Conservation (phyloP, 2,797 vertebrate species). For the Rousettus madagascariensis region DNA sequence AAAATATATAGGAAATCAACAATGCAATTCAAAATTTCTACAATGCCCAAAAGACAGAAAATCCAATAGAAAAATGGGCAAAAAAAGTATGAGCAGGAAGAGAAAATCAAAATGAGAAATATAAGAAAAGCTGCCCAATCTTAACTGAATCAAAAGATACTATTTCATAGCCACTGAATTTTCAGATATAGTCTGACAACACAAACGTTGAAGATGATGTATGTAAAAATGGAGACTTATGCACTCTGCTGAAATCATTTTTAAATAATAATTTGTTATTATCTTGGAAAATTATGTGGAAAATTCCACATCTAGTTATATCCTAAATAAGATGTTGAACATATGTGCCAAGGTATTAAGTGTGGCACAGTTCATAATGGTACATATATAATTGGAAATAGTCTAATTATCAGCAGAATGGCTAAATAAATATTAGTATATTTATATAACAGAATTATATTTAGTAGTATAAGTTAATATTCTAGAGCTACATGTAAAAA, state of each 20-base stretch:
- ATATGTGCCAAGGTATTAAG: not conserved
- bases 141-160: not conserved
- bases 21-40: not conserved
- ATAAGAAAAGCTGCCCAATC: not conserved
- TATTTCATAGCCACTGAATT: not conserved
- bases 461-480: not conserved
- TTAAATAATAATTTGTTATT: no score
- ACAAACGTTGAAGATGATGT: not conserved
- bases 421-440: not conserved
- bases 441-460: not conserved
- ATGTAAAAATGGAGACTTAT: not conserved
- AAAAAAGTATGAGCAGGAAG: not conserved
- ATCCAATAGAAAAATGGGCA: not conserved
- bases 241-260: not conserved
- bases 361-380: not conserved
- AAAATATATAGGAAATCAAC: not conserved
- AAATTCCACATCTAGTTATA: not conserved
- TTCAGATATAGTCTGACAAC: not conserved
- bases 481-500: not conserved
- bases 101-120: not conserved
- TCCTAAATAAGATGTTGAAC: not conserved
- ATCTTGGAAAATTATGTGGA: not conserved
- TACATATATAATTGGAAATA: not conserved
- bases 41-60: not conserved
- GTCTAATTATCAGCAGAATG: not conserved